Conservation (phyloP, 2,888 invertebrate genomes). For the Pachycephus smyrnensis region DNA sequence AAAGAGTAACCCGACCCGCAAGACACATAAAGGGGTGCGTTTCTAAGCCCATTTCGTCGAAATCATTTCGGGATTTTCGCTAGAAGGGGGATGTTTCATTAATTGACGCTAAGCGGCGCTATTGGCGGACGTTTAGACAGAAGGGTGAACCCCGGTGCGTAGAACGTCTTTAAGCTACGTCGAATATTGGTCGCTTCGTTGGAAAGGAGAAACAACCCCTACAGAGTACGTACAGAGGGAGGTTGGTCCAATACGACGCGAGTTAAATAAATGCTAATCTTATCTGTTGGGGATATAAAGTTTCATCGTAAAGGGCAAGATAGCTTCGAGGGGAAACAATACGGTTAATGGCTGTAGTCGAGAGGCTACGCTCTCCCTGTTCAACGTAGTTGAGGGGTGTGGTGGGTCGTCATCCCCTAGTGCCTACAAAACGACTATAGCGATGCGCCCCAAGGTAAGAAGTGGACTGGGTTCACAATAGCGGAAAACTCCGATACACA, state of each 20-base stretch:
- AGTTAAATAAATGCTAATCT: constrained; percentile 41
- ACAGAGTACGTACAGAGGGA: background rate
- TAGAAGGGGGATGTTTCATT: background rate
- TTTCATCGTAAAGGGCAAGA: constrained; percentile 37
- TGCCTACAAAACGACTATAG: constrained; percentile 35
- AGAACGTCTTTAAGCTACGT: background rate
- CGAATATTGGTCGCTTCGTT: background rate
- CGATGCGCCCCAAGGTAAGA: constrained; percentile 25
- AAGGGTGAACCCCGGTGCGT: background rate
- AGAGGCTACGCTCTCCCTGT: constrained; percentile 11
- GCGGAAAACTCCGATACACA: constrained; percentile 46
- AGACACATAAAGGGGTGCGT: background rate
- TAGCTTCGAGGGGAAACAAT: constrained; percentile 45
- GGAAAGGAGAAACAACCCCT: background rate
- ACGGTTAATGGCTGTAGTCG: constrained; percentile 46
- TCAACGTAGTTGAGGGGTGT: constrained; percentile 15
- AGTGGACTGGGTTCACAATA: constrained; percentile 29
- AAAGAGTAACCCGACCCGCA: background rate
- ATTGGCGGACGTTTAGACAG: background rate
- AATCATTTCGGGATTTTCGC: background rate
- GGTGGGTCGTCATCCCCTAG: constrained; percentile 14
- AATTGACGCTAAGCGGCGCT: background rate
- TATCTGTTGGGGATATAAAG: constrained; percentile 35
- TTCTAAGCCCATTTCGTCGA: too few species aligned
- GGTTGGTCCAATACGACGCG: background rate